Conservation (phyloP, 2,113 vertebrate genomes). For the Podiceps cristatus region DNA sequence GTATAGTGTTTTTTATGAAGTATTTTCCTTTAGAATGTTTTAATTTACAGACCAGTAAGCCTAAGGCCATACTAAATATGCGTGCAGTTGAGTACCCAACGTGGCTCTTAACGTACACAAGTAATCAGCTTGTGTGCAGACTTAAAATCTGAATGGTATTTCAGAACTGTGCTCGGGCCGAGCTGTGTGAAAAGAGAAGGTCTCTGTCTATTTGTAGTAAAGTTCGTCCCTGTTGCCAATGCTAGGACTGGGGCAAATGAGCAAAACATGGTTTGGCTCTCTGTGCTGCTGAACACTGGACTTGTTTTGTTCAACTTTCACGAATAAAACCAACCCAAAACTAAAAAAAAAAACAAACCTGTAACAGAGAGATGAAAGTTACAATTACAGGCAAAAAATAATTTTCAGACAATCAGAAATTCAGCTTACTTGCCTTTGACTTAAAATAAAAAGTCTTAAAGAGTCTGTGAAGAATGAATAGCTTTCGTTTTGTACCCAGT, state of each 20-base stretch:
- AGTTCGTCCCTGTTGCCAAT: not conserved
- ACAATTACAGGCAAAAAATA: not conserved
- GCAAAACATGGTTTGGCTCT: not conserved
- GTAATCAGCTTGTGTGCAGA: not conserved
- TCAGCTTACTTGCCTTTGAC: not conserved
- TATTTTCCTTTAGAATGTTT: slow-evolving; percentile 20
- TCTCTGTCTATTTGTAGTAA: not conserved
- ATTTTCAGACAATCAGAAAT: slow-evolving; percentile 12
- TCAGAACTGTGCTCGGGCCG: not conserved
- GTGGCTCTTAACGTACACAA: not conserved
- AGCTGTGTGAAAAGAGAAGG: not conserved
- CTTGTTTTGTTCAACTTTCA: not conserved
- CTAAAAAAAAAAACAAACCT: not conserved
- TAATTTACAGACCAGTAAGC: slow-evolving; percentile 10
- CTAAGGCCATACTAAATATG: slow-evolving; percentile 10
- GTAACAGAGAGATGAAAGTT: not conserved
- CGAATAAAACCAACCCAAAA: not conserved
- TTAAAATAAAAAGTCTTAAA: not conserved
- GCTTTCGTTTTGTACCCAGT: not conserved
- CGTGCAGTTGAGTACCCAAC: not conserved
- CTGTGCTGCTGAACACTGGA: not conserved
- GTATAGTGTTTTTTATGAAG: not conserved
- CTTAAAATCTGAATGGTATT: not conserved
- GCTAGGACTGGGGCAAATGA: not conserved
- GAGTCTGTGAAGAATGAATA: slow-evolving; percentile 13